Base-by-base conservation (phyloP, 1,140 invertebrate genomes). In the Magallana gigas region DNA sequence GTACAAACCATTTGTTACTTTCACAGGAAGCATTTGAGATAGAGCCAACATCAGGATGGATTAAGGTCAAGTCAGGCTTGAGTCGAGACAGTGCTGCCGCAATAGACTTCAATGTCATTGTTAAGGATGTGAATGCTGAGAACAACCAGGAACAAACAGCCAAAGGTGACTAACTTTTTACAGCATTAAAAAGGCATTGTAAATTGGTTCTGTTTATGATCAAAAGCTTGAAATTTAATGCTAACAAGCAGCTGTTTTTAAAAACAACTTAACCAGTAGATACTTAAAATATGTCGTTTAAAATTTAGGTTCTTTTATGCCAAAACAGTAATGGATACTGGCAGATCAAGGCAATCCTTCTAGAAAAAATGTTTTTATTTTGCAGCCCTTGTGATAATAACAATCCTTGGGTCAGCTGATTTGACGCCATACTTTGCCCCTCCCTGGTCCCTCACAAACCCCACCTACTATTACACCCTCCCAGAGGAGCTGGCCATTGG, bases 1-100 rank as follows among this genome's bases (percentile, higher is more conserved):
- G 0, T 48, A 48, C 36, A 48, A 48, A 48, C 36, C 36, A 48
- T 86, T 60, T 64, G 68, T 60, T 23, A 85, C 48, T 90, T 90
- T 0, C 88, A 48, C 36, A 93, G 92, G 48, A 90, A 36, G 87
- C 90, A 16, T 89, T 93, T 83, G 85, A 29, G 14, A 87, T 93
- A 0, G 81, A 91, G 56, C 11, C 48, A 4, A 57, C 5, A 0
- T 58, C 86, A 57, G 93, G 93, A 18, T 23, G 60, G 1, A 90
- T 93, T 36, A 88, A 8, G 14, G 90, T 91, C 2, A 86, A 89
- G n/a, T 80, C 71, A 11, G 68, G 29, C 9, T 85, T 93, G 11
- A 85, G 90, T 23, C 62, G 89, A 16, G 87, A 87, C 4, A 36
- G 82, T 14, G 90, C 90, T 14, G 87, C 89, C n/a, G 82, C 90